These are phyloP conservation scores for Hormiphora californensis DNA, from an alignment of 37 sponge, comb jelly and placozoan genomes.

Conservation along the genomic window DNA sequence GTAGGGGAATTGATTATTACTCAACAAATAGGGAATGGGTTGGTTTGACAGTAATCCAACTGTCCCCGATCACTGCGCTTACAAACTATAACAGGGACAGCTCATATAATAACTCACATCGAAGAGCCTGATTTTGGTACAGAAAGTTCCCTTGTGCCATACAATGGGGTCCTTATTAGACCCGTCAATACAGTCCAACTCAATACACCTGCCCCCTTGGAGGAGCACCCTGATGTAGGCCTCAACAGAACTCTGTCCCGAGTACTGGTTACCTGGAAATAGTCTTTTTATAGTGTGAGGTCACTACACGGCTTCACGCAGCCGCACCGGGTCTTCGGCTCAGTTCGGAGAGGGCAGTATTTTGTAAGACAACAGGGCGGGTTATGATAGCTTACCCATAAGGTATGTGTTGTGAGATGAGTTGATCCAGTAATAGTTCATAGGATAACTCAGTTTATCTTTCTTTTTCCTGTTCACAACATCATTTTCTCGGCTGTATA, in stretches of 20 bases:
- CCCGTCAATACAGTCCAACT: conserved; percentile 23
- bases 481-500: background rate
- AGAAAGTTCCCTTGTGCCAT: background rate
- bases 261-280: conserved; percentile 6
- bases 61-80: too few relatives aligned
- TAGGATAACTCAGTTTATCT: background rate
- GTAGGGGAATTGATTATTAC: too few relatives aligned
- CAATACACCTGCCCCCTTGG: background rate
- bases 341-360: too few relatives aligned
- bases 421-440: conserved; percentile 35
- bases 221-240: conserved; percentile 9
- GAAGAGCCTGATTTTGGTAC: background rate
- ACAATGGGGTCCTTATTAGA: background rate
- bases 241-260: background rate
- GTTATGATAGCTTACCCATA: too few relatives aligned
- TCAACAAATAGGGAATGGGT: too few relatives aligned
- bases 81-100: too few relatives aligned
- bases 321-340: too few relatives aligned
- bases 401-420: conserved; percentile 42
- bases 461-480: background rate
- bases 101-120: background rate
- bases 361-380: too few relatives aligned
- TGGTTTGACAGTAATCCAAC: too few relatives aligned
- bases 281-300: too few relatives aligned
- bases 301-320: too few relatives aligned